phyloP scores from a whole-genome alignment of 1,140 invertebrate genomes.

The Drosophila kikkawai region DNA sequence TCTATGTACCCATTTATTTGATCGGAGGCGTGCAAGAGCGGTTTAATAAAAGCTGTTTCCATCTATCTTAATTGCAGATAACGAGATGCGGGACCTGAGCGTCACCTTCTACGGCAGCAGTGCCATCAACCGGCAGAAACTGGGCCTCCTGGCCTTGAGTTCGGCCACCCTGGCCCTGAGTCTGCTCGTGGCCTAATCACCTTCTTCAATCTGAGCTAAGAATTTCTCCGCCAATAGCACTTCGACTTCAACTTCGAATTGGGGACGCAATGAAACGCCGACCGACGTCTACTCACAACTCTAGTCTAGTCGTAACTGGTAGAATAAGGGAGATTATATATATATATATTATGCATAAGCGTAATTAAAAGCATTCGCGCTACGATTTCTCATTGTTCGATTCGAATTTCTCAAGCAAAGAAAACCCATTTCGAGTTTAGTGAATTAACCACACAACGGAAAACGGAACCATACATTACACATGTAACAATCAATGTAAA shows the following conservation, averaged over 20 bases:
- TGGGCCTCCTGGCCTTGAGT: constrained; percentile 63
- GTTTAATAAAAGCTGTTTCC: constrained; percentile 28
- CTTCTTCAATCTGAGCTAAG: constrained; percentile 54
- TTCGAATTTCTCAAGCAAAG: constrained; percentile 47
- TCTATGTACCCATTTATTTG: constrained; percentile 21
- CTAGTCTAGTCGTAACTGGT: constrained; percentile 42
- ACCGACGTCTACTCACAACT: constrained; percentile 34
- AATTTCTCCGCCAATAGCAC: constrained; percentile 77
- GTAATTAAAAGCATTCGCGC: constrained; percentile 32
- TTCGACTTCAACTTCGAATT: constrained; percentile 41
- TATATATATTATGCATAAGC: constrained; percentile 20
- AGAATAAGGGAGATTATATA: constrained; percentile 21
- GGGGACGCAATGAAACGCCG: constrained; percentile 10
- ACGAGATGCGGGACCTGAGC: constrained; percentile 82
- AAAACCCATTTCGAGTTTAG: constrained; percentile 39
- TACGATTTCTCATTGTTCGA: constrained; percentile 50
- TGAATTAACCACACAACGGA: constrained; percentile 44
- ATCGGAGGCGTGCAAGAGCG: background rate
- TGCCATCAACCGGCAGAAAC: constrained; percentile 68
- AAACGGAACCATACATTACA: constrained; percentile 70
- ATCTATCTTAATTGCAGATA: constrained; percentile 69
- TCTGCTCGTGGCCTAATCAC: constrained; percentile 61
- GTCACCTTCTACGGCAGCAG: constrained; percentile 84
- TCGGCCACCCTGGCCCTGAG: constrained; percentile 60
- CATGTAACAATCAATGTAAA: constrained; percentile 81